Evolutionary conservation across 1,140 invertebrate genomes (phyloP).

Genomic region (Drosophila pectinifera): DNA sequence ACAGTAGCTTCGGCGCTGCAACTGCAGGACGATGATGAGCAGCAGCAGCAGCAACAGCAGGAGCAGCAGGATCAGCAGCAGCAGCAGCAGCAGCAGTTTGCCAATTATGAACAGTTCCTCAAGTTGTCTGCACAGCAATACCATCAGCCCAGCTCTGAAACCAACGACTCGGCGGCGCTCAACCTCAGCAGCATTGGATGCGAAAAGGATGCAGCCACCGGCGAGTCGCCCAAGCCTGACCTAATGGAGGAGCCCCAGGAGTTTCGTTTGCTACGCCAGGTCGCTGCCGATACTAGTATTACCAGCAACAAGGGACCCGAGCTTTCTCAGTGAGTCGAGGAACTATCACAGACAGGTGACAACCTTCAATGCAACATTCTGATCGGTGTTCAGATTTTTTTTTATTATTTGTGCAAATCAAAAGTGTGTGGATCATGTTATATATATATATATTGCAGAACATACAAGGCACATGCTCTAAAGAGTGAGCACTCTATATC

Average conservation of each 20-base stretch:
- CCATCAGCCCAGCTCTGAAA: slow-evolving; percentile 8
- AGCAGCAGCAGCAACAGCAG: slow-evolving; percentile 41
- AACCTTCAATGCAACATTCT: slow-evolving; percentile 2
- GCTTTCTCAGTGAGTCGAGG: slow-evolving; percentile 25
- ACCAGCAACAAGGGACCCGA: slow-evolving; percentile 24
- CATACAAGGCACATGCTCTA: not conserved
- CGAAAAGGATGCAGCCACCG: slow-evolving; percentile 13
- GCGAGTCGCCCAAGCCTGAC: not conserved
- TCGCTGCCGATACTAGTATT: slow-evolving; percentile 36
- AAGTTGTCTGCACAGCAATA: no score
- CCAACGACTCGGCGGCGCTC: slow-evolving; percentile 59
- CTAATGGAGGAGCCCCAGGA: slow-evolving; percentile 38
- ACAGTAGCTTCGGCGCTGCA: slow-evolving; percentile 51
- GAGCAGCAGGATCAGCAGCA: slow-evolving; percentile 6
- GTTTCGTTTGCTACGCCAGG: slow-evolving; percentile 55
- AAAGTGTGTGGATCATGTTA: slow-evolving; percentile 21
- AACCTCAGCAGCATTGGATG: slow-evolving; percentile 63
- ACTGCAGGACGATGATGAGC: slow-evolving; percentile 28
- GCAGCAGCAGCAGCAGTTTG: slow-evolving; percentile 52
- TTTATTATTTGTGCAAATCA: slow-evolving; percentile 20
- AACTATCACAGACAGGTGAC: slow-evolving; percentile 4
- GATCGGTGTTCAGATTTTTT: slow-evolving; percentile 17
- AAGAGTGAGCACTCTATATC: slow-evolving; percentile 14
- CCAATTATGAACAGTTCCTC: slow-evolving; percentile 75
- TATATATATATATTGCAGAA: slow-evolving; percentile 26